These are phyloP conservation scores for Drosophila melanogaster DNA, from an alignment of 1,140 invertebrate genomes.

Conservation along the genomic window DNA sequence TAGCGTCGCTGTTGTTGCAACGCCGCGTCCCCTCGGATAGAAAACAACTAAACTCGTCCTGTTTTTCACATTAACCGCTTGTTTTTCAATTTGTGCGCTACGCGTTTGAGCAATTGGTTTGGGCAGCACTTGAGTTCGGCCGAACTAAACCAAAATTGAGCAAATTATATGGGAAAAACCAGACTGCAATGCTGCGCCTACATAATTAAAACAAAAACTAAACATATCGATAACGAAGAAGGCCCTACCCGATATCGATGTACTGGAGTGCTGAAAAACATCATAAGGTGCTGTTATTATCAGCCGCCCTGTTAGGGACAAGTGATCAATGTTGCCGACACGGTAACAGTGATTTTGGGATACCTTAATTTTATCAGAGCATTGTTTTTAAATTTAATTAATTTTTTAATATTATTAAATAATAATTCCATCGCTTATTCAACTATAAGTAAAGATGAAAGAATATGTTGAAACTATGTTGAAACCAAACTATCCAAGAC, in stretches of 20 bases:
- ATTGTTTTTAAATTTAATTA: too few species aligned
- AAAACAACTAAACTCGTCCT: constrained; percentile 20
- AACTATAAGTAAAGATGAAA: too few species aligned
- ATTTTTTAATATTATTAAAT: too few species aligned
- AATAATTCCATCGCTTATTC: too few species aligned
- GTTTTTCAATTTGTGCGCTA: neutral
- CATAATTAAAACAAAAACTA: constrained; percentile 55
- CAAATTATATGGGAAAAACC: constrained; percentile 65
- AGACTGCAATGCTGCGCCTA: constrained; percentile 58
- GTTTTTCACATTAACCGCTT: neutral
- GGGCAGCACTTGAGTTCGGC: constrained; percentile 20
- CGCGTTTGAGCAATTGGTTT: constrained; percentile 25
- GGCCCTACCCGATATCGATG: neutral
- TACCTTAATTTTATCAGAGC: too few species aligned
- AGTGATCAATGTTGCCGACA: neutral
- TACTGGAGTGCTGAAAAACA: neutral
- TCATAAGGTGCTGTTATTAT: too few species aligned
- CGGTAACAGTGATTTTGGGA: neutral
- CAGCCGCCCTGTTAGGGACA: neutral
- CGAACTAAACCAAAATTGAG: constrained; percentile 52
- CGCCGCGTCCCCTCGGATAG: constrained; percentile 57
- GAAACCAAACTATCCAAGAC: too few species aligned
- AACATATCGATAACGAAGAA: neutral
- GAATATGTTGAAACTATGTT: too few species aligned
- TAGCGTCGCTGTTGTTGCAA: constrained; percentile 60